Percentiles rank a stretch among this genome's conserved stretches.
phyloP scores from a whole-genome alignment of 2,113 vertebrate species.

The Ahaetulla prasina region DNA sequence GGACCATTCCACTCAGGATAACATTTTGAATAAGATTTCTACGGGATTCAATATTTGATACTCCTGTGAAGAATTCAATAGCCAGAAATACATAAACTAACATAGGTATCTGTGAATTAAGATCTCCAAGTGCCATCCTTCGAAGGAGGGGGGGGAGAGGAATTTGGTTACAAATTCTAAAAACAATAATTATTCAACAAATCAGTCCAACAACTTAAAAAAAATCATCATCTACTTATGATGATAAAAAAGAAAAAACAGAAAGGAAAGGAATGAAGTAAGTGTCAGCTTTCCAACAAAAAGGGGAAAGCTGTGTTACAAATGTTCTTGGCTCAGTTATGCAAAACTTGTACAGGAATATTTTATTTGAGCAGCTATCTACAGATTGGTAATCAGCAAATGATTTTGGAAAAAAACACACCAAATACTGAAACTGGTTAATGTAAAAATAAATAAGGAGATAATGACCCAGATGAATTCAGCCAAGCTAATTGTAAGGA shows the following conservation, averaged over 20 bases:
- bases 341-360: slow-evolving; percentile 10
- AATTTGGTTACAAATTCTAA: not conserved
- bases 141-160: not conserved
- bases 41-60: not conserved
- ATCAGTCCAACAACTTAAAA: not conserved
- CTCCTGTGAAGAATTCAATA: not conserved
- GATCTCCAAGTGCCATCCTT: not conserved
- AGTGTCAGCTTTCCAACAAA: not conserved
- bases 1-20: slow-evolving; percentile 2
- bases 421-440: not conserved
- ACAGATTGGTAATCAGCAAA: not conserved
- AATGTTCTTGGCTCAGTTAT: not conserved
- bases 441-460: not conserved
- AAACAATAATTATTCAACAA: not conserved
- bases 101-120: not conserved
- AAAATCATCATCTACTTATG: too few species aligned
- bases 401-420: not conserved
- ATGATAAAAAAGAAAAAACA: too few species aligned
- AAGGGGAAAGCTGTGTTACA: not conserved
- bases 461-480: slow-evolving; percentile 1
- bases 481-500: not conserved
- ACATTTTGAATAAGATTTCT: not conserved
- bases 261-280: not conserved
- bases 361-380: not conserved
- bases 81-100: not conserved